phyloP scores from a whole-genome alignment of 2,888 invertebrate species.

The Drosophila limbata region DNA sequence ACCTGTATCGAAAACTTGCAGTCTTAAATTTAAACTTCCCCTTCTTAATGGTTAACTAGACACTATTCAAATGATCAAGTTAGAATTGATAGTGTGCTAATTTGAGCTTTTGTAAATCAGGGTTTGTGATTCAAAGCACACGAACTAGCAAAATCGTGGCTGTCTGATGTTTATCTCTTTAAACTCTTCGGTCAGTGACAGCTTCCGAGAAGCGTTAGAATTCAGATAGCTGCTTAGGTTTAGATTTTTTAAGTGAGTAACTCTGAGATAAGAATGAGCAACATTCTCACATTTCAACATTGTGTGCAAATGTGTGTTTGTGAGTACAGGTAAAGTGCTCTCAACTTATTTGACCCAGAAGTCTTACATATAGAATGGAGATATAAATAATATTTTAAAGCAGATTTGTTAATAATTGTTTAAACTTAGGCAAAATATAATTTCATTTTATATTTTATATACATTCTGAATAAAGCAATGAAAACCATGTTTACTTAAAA shows the following conservation, averaged over 20 bases:
- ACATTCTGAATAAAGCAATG: too few relatives aligned
- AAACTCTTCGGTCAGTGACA: constrained; percentile 32
- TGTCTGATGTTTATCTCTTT: constrained; percentile 46
- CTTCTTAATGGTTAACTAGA: not conserved
- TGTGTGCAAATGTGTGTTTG: constrained; percentile 5
- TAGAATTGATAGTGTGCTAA: constrained; percentile 33
- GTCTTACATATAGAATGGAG: too few relatives aligned
- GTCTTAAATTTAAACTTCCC: not conserved
- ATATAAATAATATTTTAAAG: too few relatives aligned
- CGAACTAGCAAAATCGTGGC: constrained; percentile 26
- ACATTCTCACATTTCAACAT: constrained; percentile 12
- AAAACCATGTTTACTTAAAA: too few relatives aligned
- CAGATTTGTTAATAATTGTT: too few relatives aligned
- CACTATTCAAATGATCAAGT: constrained; percentile 31
- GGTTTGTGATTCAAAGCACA: constrained; percentile 28
- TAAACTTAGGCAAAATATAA: too few relatives aligned
- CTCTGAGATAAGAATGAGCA: constrained; percentile 21
- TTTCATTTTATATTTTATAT: too few relatives aligned
- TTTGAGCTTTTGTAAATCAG: constrained; percentile 50
- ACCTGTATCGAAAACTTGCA: not conserved
- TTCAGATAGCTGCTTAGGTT: constrained; percentile 12
- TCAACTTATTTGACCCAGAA: too few relatives aligned
- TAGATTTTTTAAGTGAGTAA: constrained; percentile 27
- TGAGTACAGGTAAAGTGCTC: not conserved
- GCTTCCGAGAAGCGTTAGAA: constrained; percentile 55